phyloP scores from a whole-genome alignment of 2,797 vertebrate species.

The Percopsis omiscomaycus region DNA sequence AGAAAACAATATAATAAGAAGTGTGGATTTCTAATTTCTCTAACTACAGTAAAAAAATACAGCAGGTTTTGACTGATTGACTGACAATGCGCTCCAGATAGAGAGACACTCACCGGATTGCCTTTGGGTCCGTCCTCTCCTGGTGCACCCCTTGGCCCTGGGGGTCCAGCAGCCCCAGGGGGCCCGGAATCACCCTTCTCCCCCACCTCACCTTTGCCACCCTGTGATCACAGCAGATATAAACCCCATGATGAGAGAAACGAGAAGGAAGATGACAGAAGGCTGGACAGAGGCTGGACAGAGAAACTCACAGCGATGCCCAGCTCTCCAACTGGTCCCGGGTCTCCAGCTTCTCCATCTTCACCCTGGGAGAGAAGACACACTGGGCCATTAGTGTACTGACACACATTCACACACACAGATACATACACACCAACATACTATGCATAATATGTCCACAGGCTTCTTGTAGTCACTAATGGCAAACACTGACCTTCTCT shows the following conservation, averaged over 20 bases:
- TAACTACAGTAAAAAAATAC: neutral
- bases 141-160: slow-evolving; percentile 84
- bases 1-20: too few species aligned
- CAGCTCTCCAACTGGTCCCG: slow-evolving; percentile 78
- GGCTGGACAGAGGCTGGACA: neutral
- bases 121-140: slow-evolving; percentile 93
- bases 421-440: slow-evolving; percentile 2
- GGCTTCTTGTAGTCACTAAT: slow-evolving; percentile 11
- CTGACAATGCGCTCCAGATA: slow-evolving; percentile 24
- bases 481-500: slow-evolving; percentile 83
- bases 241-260: slow-evolving; percentile 18
- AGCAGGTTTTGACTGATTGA: neutral
- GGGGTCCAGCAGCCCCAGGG: slow-evolving; percentile 84
- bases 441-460: slow-evolving; percentile 9
- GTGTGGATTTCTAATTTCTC: too few species aligned
- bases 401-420: slow-evolving; percentile 4
- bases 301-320: slow-evolving; percentile 81
- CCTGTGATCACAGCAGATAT: slow-evolving; percentile 67
- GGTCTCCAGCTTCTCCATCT: slow-evolving; percentile 85
- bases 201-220: slow-evolving; percentile 84
- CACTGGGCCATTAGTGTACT: slow-evolving; percentile 12
- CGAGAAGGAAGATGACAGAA: neutral
- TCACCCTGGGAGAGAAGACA: slow-evolving; percentile 81
- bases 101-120: slow-evolving; percentile 75
- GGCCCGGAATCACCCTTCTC: slow-evolving; percentile 89